These are phyloP conservation scores for Acanthosepion lycidas DNA, from an alignment of 2,888 invertebrate species.

Conservation along the genomic window DNA sequence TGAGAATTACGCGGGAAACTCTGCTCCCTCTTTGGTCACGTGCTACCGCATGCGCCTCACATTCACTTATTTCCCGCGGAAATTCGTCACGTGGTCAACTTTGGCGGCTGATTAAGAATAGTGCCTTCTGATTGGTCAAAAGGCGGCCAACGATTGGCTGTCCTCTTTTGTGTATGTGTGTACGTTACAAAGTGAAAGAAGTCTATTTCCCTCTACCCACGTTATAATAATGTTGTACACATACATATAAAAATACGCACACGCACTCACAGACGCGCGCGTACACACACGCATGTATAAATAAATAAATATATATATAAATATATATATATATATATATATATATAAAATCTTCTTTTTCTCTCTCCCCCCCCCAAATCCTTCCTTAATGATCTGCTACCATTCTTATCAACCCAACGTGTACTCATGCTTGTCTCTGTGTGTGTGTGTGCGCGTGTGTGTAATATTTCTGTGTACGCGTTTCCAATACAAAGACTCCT, in stretches of 20 bases:
- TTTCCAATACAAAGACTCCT: too few species aligned
- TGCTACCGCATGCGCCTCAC: not conserved
- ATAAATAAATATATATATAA: not conserved
- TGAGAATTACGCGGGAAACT: not conserved
- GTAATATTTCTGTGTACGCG: not conserved
- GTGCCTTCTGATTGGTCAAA: not conserved
- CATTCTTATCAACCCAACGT: too few species aligned
- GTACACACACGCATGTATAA: too few species aligned
- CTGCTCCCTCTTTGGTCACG: not conserved
- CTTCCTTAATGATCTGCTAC: not conserved
- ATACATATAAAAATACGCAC: too few species aligned
- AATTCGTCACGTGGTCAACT: not conserved
- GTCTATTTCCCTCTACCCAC: not conserved
- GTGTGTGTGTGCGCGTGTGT: not conserved
- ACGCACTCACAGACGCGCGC: too few species aligned
- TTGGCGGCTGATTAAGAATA: not conserved
- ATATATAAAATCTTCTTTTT: not conserved
- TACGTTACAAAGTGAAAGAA: not conserved
- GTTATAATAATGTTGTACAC: not conserved
- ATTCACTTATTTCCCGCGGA: slow-evolving; percentile 40
- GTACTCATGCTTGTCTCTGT: not conserved
- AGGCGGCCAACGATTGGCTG: not conserved
- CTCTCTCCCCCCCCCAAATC: not conserved
- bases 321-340: not conserved
- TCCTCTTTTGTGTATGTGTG: not conserved